A percentile compares a stretch with the other conserved stretches of the same genome.
Evolutionary conservation across 1,140 invertebrate species (phyloP).

Genomic region (Alviniconcha marisindica): DNA sequence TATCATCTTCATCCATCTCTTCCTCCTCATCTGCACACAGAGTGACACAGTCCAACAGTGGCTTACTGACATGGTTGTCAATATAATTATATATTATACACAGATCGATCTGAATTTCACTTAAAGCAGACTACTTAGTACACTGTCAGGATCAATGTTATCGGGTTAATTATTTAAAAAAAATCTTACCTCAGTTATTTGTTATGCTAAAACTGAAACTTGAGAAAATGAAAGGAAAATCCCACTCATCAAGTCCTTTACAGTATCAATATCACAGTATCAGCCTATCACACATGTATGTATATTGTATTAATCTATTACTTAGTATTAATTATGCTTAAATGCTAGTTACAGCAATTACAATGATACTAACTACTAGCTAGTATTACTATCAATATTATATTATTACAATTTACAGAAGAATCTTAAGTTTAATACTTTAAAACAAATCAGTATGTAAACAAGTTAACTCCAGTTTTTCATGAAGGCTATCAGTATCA

Average conservation of each 20-base stretch:
- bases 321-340: no score
- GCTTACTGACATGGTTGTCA: no score
- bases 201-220: no score
- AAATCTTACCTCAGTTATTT: neutral
- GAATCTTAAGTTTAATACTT: neutral
- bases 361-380: neutral
- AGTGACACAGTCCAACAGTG: neutral
- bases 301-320: no score
- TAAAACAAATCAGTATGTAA: neutral
- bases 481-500: no score
- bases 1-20: constrained; percentile 60
- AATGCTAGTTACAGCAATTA: no score
- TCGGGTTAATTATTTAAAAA: neutral
- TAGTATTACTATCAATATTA: neutral
- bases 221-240: no score
- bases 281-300: no score
- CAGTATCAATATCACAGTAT: no score
- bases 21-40: constrained; percentile 40
- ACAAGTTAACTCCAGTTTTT: no score
- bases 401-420: neutral
- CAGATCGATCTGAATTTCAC: neutral
- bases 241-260: no score
- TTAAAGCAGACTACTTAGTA: neutral
- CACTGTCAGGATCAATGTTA: neutral
- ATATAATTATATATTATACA: neutral